A percentile compares a stretch with the other conserved stretches of the same genome.
phyloP scores from a whole-genome alignment of 2,888 invertebrate species.

The Cylindroiulus punctatus region DNA sequence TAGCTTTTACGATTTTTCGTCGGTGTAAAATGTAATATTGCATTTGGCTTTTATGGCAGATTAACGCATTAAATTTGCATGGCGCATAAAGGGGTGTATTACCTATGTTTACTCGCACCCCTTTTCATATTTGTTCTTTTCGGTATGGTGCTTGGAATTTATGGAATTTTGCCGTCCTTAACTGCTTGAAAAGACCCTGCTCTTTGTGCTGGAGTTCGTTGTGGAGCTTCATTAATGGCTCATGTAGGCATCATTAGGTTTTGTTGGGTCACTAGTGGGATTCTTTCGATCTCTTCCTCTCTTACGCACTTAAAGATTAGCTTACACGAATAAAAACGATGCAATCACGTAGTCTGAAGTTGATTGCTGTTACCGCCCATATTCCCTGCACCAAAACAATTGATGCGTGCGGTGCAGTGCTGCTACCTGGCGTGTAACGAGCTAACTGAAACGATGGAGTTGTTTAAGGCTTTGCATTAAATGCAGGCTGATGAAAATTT shows the following conservation, averaged over 20 bases:
- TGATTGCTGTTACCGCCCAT: not conserved
- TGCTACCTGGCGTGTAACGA: not conserved
- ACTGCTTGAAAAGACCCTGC: not conserved
- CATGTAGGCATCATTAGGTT: not conserved
- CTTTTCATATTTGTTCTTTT: not conserved
- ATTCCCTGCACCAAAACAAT: not conserved
- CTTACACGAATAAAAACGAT: not conserved
- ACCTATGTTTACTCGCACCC: not conserved
- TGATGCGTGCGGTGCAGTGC: slow-evolving; percentile 5
- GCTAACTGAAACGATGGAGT: not conserved
- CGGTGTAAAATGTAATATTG: not conserved
- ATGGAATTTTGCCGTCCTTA: not conserved
- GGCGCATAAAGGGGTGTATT: not conserved
- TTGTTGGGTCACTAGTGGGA: not conserved
- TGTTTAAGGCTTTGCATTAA: too few species aligned
- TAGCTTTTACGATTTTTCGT: not conserved
- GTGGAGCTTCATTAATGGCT: not conserved
- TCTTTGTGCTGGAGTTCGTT: not conserved
- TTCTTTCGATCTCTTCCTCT: not conserved
- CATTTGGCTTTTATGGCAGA: not conserved
- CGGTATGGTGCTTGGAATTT: not conserved
- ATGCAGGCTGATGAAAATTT: too few species aligned
- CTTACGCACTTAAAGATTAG: not conserved
- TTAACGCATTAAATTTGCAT: slow-evolving; percentile 24
- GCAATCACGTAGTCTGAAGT: not conserved